These are phyloP conservation scores for Lagopus leucura DNA, from an alignment of 2,113 vertebrate genomes.

Conservation along the genomic window DNA sequence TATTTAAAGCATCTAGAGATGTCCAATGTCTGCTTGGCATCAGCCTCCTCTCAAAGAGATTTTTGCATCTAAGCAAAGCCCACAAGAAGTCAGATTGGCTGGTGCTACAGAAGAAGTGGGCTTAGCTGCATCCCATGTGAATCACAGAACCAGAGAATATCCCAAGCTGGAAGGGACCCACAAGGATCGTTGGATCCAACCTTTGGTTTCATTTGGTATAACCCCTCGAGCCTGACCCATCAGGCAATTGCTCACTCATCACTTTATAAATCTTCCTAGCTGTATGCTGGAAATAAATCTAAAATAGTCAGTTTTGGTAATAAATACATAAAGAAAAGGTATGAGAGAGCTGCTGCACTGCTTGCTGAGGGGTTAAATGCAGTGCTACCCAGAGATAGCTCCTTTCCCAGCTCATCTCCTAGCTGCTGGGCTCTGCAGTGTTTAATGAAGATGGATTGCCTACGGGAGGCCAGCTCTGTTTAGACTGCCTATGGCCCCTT, in stretches of 20 bases:
- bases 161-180: no score
- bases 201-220: no score
- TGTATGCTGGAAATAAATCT: not conserved
- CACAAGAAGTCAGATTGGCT: not conserved
- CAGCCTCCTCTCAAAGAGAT: not conserved
- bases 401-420: not conserved
- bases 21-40: not conserved
- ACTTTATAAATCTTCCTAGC: not conserved
- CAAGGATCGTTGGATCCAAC: no score
- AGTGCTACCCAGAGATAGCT: conserved; percentile 11
- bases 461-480: conserved; percentile 8
- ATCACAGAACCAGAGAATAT: no score
- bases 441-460: conserved; percentile 25
- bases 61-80: not conserved
- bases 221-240: no score
- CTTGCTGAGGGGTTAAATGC: not conserved
- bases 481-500: not conserved
- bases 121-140: not conserved
- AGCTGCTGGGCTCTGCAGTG: not conserved
- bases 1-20: not conserved
- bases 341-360: not conserved
- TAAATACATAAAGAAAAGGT: not conserved
- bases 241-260: not conserved
- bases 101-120: not conserved
- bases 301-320: not conserved